A percentile compares a stretch with the other conserved stretches of the same genome.
phyloP scores from a whole-genome alignment of 2,113 vertebrate genomes.

The Crocuta crocuta region DNA sequence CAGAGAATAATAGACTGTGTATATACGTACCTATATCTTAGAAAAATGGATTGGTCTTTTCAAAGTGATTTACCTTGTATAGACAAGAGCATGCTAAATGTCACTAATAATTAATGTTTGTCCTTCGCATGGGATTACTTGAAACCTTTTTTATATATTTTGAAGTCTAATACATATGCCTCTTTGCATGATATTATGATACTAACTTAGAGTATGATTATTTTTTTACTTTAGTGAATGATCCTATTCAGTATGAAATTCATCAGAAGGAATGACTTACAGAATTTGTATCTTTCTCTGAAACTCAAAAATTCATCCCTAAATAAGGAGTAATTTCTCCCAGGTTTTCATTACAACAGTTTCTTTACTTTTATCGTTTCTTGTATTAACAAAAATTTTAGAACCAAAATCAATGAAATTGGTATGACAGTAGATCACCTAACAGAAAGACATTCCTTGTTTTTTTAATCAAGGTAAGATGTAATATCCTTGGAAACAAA shows the following conservation, averaged over 20 bases:
- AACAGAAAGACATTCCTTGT: not conserved
- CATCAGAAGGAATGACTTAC: conserved; percentile 20
- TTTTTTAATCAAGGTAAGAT: conserved; percentile 24
- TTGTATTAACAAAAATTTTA: conserved; percentile 37
- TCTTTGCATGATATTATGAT: conserved; percentile 74
- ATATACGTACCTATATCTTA: conserved; percentile 19
- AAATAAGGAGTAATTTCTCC: conserved; percentile 34
- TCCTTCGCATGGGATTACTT: conserved; percentile 60
- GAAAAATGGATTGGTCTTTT: conserved; percentile 14
- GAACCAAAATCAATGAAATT: conserved; percentile 18
- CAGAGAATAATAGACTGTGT: not conserved
- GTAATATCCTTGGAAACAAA: conserved; percentile 10
- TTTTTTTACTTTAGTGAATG: conserved; percentile 52
- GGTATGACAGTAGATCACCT: not conserved
- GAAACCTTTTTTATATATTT: conserved; percentile 41
- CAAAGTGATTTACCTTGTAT: conserved; percentile 10
- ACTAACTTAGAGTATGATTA: conserved; percentile 61
- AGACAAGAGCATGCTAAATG: conserved; percentile 50
- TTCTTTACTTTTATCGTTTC: conserved; percentile 36
- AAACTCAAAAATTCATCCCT: conserved; percentile 32
- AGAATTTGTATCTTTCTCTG: conserved; percentile 48
- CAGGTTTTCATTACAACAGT: not conserved
- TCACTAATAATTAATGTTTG: conserved; percentile 66
- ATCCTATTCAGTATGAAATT: conserved; percentile 46
- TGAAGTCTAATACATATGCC: conserved; percentile 2